phyloP scores from a whole-genome alignment of 1,140 invertebrate genomes.

The Atta colombica region DNA sequence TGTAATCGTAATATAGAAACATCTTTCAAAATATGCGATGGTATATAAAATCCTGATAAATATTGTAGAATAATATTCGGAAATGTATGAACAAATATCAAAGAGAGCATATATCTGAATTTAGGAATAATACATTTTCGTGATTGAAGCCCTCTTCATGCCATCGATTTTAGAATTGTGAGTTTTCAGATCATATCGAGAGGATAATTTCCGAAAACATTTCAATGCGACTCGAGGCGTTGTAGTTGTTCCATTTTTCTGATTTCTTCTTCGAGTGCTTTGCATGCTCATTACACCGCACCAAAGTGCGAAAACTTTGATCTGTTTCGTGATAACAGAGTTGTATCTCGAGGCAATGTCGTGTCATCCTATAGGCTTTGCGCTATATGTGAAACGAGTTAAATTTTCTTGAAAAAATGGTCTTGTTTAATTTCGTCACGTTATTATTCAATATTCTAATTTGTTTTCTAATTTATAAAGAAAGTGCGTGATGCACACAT shows the following conservation, averaged over 20 bases:
- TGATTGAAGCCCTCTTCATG: not conserved
- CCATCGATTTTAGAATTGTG: not conserved
- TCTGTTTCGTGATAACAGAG: not conserved
- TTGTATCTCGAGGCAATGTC: not conserved
- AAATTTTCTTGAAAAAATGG: not conserved
- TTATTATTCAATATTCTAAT: not conserved
- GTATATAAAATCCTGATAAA: not conserved
- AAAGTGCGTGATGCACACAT: not conserved
- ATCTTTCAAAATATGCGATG: not conserved
- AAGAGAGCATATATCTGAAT: not conserved
- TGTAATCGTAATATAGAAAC: not conserved
- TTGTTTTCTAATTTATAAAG: not conserved
- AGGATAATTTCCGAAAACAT: conserved; percentile 1
- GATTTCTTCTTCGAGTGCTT: not conserved
- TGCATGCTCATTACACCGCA: not conserved
- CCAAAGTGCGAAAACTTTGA: not conserved
- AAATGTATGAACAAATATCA: conserved; percentile 8
- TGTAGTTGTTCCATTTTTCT: not conserved
- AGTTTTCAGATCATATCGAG: not conserved
- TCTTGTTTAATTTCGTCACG: not conserved
- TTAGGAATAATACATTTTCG: not conserved
- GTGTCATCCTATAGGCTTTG: not conserved
- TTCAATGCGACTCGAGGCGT: not conserved
- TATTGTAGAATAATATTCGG: conserved; percentile 1
- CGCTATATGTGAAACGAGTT: not conserved